phyloP scores from a whole-genome alignment of 2,797 vertebrate species.

The Thaleichthys pacificus region DNA sequence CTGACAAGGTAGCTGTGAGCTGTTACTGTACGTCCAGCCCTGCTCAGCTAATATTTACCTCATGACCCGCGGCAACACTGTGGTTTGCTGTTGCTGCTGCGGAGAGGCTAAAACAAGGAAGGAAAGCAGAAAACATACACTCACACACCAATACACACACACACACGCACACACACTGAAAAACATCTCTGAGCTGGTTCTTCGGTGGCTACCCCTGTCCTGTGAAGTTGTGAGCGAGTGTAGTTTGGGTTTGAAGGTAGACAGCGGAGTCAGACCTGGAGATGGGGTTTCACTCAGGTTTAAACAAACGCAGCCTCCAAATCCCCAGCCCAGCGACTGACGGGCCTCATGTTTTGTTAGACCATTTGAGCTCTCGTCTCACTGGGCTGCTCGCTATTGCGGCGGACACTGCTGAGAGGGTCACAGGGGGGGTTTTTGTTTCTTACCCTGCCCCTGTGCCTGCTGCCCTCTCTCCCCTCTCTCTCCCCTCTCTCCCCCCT shows the following conservation, averaged over 20 bases:
- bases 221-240: too few species aligned
- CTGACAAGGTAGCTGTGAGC: too few species aligned
- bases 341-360: background rate
- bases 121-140: background rate
- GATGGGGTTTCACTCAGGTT: background rate
- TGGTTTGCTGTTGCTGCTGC: background rate
- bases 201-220: background rate
- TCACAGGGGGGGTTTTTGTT: slow-evolving; percentile 62
- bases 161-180: background rate
- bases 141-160: background rate
- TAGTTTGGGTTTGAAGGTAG: slow-evolving; percentile 22
- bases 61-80: background rate
- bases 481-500: slow-evolving; percentile 34
- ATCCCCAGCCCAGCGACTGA: too few species aligned
- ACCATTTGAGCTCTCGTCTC: background rate
- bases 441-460: slow-evolving; percentile 33
- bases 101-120: background rate
- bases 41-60: background rate
- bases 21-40: background rate
- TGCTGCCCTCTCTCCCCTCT: slow-evolving; percentile 30
- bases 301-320: too few species aligned
- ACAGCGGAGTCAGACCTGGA: slow-evolving; percentile 57
- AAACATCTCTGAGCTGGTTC: background rate
- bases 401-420: slow-evolving; percentile 51
- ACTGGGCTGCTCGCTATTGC: slow-evolving; percentile 20